Evolutionary conservation across 2,888 invertebrate species (phyloP).

Genomic region (Phrixothrix hirtus): DNA sequence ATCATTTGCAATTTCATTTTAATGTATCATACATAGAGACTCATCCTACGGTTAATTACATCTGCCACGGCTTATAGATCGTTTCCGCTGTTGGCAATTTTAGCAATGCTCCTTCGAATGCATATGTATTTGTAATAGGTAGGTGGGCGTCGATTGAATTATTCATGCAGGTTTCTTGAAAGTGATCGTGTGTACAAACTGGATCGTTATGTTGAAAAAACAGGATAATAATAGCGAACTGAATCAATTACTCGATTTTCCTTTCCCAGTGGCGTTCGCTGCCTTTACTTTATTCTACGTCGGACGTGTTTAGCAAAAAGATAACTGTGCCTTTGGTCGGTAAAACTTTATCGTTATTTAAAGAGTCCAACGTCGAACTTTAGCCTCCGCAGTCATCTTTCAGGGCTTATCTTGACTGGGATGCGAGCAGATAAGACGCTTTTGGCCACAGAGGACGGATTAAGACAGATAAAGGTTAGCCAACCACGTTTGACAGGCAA

Average conservation of each 20-base stretch:
- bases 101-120: conserved; percentile 10
- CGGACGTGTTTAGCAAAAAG: conserved; percentile 17
- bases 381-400: conserved; percentile 49
- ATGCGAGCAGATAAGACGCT: conserved; percentile 47
- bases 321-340: conserved; percentile 30
- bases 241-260: conserved; percentile 16
- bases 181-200: conserved; percentile 7
- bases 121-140: conserved; percentile 15
- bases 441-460: conserved; percentile 49
- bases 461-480: conserved; percentile 53
- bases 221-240: conserved; percentile 7
- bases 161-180: conserved; percentile 16
- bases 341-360: conserved; percentile 46
- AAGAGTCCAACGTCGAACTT: conserved; percentile 47
- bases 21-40: conserved; percentile 17
- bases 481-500: conserved; percentile 49
- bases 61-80: conserved; percentile 23
- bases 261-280: neutral
- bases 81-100: conserved; percentile 6
- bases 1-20: conserved; percentile 30
- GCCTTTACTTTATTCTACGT: conserved; percentile 8
- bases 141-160: conserved; percentile 21
- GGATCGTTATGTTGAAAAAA: conserved; percentile 11
- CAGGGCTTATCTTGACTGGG: conserved; percentile 47
- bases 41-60: conserved; percentile 26